Conservation (phyloP, 2,113 vertebrate genomes). For the Cinclus mexicanus region DNA sequence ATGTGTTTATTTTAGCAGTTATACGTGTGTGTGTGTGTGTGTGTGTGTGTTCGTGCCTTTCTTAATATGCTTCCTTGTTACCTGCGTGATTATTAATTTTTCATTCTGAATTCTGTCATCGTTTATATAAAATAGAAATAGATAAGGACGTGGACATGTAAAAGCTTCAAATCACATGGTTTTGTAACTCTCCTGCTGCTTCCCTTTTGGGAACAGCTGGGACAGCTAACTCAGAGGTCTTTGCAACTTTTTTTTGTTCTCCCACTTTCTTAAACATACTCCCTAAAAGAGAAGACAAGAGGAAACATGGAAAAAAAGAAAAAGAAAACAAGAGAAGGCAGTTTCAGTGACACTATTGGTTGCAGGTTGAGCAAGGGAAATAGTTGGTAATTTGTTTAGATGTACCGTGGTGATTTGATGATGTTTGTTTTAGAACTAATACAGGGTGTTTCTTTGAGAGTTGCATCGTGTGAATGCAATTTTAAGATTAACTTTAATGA, state of each 20-base stretch:
- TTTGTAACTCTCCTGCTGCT: not conserved
- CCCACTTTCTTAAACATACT: not conserved
- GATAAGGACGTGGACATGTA: not conserved
- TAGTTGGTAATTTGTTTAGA: not conserved
- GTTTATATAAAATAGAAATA: not conserved
- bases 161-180: not conserved
- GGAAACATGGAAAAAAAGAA: not conserved
- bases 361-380: not conserved
- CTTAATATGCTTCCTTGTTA: not conserved
- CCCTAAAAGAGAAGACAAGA: not conserved
- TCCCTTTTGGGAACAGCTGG: not conserved
- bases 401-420: not conserved
- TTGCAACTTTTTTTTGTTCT: not conserved
- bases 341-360: not conserved
- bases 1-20: not conserved
- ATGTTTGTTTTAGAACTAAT: not conserved
- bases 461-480: not conserved
- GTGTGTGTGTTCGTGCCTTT: not conserved
- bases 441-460: not conserved
- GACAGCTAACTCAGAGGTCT: not conserved
- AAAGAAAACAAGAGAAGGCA: not conserved
- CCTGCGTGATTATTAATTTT: not conserved
- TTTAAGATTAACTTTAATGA: not conserved
- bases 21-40: rapidly evolving
- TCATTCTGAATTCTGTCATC: not conserved